Conservation (phyloP, 2,797 vertebrate genomes). For the Anguilla obscura region DNA sequence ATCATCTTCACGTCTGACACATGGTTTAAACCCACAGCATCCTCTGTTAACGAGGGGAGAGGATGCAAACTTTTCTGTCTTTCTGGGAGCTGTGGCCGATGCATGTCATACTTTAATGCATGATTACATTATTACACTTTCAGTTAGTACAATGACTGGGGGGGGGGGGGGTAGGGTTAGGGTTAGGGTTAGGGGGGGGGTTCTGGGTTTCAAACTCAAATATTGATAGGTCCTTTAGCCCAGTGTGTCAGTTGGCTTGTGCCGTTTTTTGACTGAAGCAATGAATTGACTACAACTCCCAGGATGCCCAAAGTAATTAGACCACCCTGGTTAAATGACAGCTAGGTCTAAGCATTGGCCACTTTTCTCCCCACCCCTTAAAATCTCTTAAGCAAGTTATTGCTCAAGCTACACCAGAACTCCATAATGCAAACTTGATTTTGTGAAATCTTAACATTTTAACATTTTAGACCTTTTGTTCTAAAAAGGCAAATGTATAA, state of each 20-base stretch:
- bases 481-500: conserved; percentile 83
- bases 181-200: too few species aligned
- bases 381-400: conserved; percentile 50
- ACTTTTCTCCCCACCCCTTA: conserved; percentile 32
- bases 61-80: conserved; percentile 9
- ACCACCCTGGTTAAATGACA: conserved; percentile 52
- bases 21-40: not conserved
- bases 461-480: conserved; percentile 87
- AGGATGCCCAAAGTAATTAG: conserved; percentile 67
- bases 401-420: conserved; percentile 68
- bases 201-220: conserved; percentile 48
- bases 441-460: conserved; percentile 69
- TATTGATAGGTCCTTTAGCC: conserved; percentile 54
- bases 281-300: conserved; percentile 70
- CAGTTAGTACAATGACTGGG: conserved; percentile 13
- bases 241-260: conserved; percentile 56
- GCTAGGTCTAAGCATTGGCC: conserved; percentile 50
- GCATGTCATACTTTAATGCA: not conserved
- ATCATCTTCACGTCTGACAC: not conserved
- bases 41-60: conserved; percentile 8
- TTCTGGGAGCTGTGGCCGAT: conserved; percentile 3
- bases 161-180: conserved; percentile 28
- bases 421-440: conserved; percentile 77
- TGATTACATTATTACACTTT: not conserved
- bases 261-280: conserved; percentile 52